phyloP scores from a whole-genome alignment of 2,113 vertebrate genomes.

The Leptosomus discolor region DNA sequence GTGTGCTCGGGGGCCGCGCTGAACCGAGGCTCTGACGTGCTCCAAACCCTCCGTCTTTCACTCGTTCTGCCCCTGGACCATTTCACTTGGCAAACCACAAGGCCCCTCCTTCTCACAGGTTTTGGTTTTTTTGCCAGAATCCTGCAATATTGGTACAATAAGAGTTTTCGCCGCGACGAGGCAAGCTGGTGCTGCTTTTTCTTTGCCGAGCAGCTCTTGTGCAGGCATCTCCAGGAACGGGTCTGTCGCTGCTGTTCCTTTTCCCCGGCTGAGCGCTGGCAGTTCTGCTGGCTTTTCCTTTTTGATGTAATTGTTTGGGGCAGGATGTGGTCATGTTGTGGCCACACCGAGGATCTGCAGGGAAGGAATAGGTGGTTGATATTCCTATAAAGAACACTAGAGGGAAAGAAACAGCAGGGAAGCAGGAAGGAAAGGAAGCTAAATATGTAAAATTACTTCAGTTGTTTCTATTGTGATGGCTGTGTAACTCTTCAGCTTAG shows the following conservation, averaged over 20 bases:
- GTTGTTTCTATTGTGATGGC: slow-evolving; percentile 25
- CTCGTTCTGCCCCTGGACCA: background rate
- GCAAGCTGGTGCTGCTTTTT: background rate
- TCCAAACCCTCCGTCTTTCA: background rate
- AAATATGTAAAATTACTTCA: slow-evolving; percentile 24
- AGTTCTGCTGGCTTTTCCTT: background rate
- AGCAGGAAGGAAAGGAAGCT: background rate
- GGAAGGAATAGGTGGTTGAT: background rate
- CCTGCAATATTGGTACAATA: background rate
- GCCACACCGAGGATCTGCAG: background rate
- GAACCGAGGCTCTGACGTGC: background rate
- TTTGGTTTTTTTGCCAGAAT: background rate
- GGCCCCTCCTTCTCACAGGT: background rate
- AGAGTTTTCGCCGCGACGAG: rapidly evolving
- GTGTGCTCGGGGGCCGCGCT: rapidly evolving
- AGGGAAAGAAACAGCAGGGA: slow-evolving; percentile 35
- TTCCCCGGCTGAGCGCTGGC: background rate
- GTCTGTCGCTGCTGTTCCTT: rapidly evolving
- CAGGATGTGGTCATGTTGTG: slow-evolving; percentile 52
- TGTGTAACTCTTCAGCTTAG: background rate
- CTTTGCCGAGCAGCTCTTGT: rapidly evolving
- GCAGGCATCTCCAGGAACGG: background rate
- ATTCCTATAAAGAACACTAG: background rate
- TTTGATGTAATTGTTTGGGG: background rate
- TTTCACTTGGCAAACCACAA: background rate